Percentiles rank a stretch among this genome's conserved stretches.
Conservation (phyloP, 2,888 invertebrate genomes). For the Plebejus argus region DNA sequence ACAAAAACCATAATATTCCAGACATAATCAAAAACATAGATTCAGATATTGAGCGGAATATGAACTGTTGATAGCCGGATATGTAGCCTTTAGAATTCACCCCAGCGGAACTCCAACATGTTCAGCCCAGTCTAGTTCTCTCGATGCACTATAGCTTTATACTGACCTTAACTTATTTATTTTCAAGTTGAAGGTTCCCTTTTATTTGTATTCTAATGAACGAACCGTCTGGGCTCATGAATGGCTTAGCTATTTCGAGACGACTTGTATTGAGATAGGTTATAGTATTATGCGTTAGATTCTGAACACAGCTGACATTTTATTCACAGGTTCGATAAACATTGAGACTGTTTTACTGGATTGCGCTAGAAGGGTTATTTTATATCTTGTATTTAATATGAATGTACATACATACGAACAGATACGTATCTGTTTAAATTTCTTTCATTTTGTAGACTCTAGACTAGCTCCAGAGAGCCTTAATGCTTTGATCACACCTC, state of each 20-base stretch:
- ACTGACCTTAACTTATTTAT: constrained; percentile 71
- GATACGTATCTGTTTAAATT: too few species aligned
- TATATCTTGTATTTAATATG: not conserved
- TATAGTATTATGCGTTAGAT: constrained; percentile 59
- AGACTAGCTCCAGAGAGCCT: too few species aligned
- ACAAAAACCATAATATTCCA: constrained; percentile 11
- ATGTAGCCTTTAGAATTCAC: constrained; percentile 52
- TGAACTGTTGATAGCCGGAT: constrained; percentile 45
- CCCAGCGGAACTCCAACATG: constrained; percentile 51
- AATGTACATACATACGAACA: too few species aligned
- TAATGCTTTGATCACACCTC: too few species aligned
- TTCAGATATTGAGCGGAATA: constrained; percentile 20
- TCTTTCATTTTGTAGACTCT: too few species aligned
- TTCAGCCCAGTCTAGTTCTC: constrained; percentile 61
- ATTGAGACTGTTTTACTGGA: not conserved
- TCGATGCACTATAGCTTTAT: constrained; percentile 69
- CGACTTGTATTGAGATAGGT: constrained; percentile 75
- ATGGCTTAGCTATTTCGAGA: constrained; percentile 66
- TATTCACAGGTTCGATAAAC: constrained; percentile 44
- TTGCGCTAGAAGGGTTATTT: not conserved
- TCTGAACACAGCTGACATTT: constrained; percentile 65
- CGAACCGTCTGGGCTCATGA: constrained; percentile 65
- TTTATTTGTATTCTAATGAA: constrained; percentile 58
- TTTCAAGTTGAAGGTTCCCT: constrained; percentile 76
- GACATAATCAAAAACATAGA: constrained; percentile 24